A percentile compares a stretch with the other conserved stretches of the same genome.
Conservation (phyloP, 2,113 vertebrate genomes). For the Fukomys damarensis region DNA sequence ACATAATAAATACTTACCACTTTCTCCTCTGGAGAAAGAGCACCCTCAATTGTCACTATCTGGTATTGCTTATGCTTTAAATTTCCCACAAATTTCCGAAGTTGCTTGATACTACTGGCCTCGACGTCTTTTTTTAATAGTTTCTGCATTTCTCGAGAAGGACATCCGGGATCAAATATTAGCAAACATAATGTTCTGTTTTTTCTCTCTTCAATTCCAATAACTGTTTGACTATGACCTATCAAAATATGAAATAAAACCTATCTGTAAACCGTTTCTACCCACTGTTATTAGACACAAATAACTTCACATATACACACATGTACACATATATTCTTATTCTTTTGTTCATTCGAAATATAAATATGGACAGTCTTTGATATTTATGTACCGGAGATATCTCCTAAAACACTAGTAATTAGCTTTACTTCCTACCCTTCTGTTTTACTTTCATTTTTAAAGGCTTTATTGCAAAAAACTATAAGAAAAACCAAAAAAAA, state of each 20-base stretch:
- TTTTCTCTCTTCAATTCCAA: slow-evolving; percentile 94
- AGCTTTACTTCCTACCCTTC: neutral
- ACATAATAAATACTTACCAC: slow-evolving; percentile 85
- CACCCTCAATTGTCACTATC: slow-evolving; percentile 90
- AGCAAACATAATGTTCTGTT: slow-evolving; percentile 92
- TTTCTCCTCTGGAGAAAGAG: slow-evolving; percentile 92
- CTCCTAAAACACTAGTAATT: neutral
- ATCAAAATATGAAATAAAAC: slow-evolving; percentile 63
- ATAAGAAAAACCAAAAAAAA: too few relatives aligned
- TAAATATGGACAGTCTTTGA: neutral
- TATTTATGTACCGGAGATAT: neutral
- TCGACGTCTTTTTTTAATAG: slow-evolving; percentile 85
- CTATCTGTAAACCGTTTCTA: neutral
- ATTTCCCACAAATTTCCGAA: slow-evolving; percentile 88
- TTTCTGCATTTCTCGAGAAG: slow-evolving; percentile 90
- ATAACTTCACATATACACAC: neutral
- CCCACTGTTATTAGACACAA: neutral
- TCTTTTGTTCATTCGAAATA: neutral
- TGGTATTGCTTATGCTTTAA: slow-evolving; percentile 97
- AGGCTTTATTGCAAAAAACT: slow-evolving; percentile 32
- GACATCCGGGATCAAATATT: slow-evolving; percentile 92
- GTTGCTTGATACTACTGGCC: slow-evolving; percentile 81
- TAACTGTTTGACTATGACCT: slow-evolving; percentile 95
- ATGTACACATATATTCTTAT: neutral
- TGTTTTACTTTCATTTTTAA: slow-evolving; percentile 40